Base-by-base conservation (phyloP, 2,113 vertebrate genomes). In the Panurus biarmicus region DNA sequence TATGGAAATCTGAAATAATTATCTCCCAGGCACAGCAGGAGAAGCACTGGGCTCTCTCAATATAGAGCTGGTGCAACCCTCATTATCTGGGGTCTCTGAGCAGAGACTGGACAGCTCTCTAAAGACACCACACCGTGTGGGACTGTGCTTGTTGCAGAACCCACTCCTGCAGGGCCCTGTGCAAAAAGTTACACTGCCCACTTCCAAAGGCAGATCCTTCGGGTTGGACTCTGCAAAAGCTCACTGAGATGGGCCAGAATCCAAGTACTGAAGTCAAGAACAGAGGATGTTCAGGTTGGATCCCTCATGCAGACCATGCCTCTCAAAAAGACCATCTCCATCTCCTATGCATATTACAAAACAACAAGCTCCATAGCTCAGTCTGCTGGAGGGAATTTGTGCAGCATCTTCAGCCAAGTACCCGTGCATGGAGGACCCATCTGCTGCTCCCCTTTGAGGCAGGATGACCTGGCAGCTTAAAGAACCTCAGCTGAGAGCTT, bases 61-160 rank as follows among this genome's bases (percentile, higher is more conserved):
- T 31, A 24, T 22, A 53, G 45, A 40, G 29, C 8, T 36, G 35
- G 28, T 35, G 31, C 18, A 26, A 4, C 51, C 14, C 33, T n/a
- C 40, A 47, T 62, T 25, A 51, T 47, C 4, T 14, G 33, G 29
- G 24, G 35, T 75, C 38, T 64, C 50, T 74, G 72, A 60, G 58
- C 31, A 71, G 20, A 58, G 29, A 50, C 10, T 18, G 71, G 31
- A 26, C 40, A 85, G 36, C 36, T 74, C 28, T 69, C 31, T 61
- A 35, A 85, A 53, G 61, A 57, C n/a, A 69, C 5, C 0, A 0
- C 4, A 3, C 7, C 0, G 0, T 4, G 3, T 57, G 20, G 61
- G 22, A 57, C n/a, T 29, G 16, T 1, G 0, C 14, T 35, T 28
- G 12, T 10, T 40, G 71, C 9, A 19, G 79, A 85, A 82, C 18